Percentiles rank a stretch among this genome's conserved stretches.
phyloP scores from a whole-genome alignment of 2,888 invertebrate species.

The Limulus polyphemus region DNA sequence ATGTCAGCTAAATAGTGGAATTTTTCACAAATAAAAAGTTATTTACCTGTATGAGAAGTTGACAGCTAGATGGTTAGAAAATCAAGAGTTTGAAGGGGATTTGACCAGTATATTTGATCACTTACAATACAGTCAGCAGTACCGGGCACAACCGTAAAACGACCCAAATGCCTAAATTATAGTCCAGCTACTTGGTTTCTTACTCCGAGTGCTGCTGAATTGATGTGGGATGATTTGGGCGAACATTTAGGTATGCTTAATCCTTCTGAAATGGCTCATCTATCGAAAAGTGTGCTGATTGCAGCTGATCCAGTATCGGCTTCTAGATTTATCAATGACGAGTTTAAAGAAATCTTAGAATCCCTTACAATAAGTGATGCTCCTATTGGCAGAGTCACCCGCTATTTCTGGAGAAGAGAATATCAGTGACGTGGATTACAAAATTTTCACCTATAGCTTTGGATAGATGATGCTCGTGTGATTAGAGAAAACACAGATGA shows the following conservation, averaged over 20 bases:
- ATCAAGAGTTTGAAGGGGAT: conserved; percentile 2
- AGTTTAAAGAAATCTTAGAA: conserved; percentile 2
- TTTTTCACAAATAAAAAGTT: conserved; percentile 5
- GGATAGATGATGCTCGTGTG: too few relatives aligned
- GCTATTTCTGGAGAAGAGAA: conserved; percentile 3
- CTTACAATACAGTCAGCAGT: conserved; percentile 3
- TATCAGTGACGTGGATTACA: conserved; percentile 2
- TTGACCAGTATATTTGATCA: conserved; percentile 1
- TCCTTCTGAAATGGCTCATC: neutral
- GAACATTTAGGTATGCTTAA: neutral
- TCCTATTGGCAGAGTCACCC: neutral
- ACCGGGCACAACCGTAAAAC: conserved; percentile 2
- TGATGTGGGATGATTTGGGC: neutral
- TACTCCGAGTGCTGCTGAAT: conserved; percentile 4
- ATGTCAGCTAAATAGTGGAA: conserved; percentile 1
- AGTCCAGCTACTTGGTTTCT: conserved; percentile 4
- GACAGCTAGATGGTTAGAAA: neutral
- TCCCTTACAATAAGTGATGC: neutral
- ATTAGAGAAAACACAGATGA: too few relatives aligned
- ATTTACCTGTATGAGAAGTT: neutral
- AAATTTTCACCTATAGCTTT: too few relatives aligned
- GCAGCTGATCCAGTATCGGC: conserved; percentile 1
- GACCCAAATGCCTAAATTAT: neutral
- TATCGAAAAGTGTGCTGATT: neutral
- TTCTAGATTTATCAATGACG: conserved; percentile 2